Evolutionary conservation across 1,140 invertebrate species (phyloP), one percentile per base, ranked within the genome.

Genomic region (Heliothis subflexa): DNA sequence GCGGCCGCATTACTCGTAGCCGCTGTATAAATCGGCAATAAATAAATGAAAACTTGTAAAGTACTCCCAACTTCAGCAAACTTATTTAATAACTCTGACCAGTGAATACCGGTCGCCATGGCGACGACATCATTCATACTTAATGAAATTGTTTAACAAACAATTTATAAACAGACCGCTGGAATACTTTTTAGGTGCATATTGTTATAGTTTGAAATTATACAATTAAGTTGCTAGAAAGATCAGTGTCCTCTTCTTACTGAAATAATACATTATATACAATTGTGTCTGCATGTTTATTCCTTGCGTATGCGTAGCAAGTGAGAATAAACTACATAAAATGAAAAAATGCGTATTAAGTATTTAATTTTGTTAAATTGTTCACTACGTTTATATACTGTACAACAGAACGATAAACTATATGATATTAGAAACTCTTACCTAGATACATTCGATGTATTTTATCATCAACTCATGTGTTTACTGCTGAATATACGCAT

Each of bases 21-120:
- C 75, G 62, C 80, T 81, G 85, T 85, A 86, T 88, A 86, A 87
- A 85, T 83, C 78, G 57, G 78, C 82, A 55, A 83, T 88, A 86
- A 86, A 86, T 88, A 85, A 84, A 83, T 81, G 80, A 62, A 66
- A 82, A 83, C 78, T 79, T 78, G 62, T 57, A 82, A 79, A 71
- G 75, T 78, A 79, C 61, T 78, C 45, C 55, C 47, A 82, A 78
- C 61, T 80, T 81, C 40, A 25, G 21, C 40, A 59, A 85, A 83
- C 78, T 84, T 85, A 84, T 85, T 85, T 85, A 82, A 85, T 85
- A 84, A 83, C 78, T 83, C 66, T 74, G 71, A 49, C 52, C 79
- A 59, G 55, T 72, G 78, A 74, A 73, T 74, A 73, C 61, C 62
- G 50, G 73, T 76, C 49, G 68, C 66, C 21, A 62, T 62, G 55